Evolutionary conservation across 2,888 invertebrate species (phyloP).

Genomic region (Herminia tarsipennalis): DNA sequence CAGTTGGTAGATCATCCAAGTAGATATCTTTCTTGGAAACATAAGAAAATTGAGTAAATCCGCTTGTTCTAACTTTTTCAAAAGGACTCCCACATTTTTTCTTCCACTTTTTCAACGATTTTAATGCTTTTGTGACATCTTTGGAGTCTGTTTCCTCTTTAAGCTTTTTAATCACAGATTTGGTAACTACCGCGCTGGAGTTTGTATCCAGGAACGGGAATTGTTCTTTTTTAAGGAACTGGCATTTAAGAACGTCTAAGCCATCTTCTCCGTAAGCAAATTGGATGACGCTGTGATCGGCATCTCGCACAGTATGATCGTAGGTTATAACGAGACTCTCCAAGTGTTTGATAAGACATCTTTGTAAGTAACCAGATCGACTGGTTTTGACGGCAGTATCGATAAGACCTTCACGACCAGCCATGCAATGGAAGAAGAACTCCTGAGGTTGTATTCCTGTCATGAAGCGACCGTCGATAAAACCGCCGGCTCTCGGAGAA

Average conservation of each 20-base stretch:
- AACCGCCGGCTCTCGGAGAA: slow-evolving; percentile 97
- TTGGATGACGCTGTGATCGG: slow-evolving; percentile 96
- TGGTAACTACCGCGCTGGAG: slow-evolving; percentile 86
- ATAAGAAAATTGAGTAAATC: slow-evolving; percentile 87
- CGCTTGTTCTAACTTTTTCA: slow-evolving; percentile 77
- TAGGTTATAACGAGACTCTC: slow-evolving; percentile 97
- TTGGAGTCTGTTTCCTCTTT: slow-evolving; percentile 83
- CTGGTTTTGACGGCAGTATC: slow-evolving; percentile 99
- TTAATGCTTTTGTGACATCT: slow-evolving; percentile 82
- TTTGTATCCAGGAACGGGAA: slow-evolving; percentile 94
- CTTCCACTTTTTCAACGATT: slow-evolving; percentile 87
- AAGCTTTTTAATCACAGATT: slow-evolving; percentile 84
- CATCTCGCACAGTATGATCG: slow-evolving; percentile 98
- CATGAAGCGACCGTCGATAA: slow-evolving; percentile 98
- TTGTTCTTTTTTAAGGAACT: slow-evolving; percentile 92
- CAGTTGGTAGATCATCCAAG: slow-evolving; percentile 72
- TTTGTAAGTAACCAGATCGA: slow-evolving; percentile 98
- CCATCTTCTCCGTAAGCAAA: slow-evolving; percentile 98
- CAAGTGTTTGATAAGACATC: slow-evolving; percentile 98
- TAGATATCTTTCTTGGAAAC: slow-evolving; percentile 78
- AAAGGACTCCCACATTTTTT: slow-evolving; percentile 81
- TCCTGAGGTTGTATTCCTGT: slow-evolving; percentile 99
- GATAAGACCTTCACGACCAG: slow-evolving; percentile 99
- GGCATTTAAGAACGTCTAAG: slow-evolving; percentile 94
- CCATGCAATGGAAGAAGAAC: slow-evolving; percentile 99